Base-by-base conservation (phyloP, 2,888 invertebrate species). In the Graphium colonna region DNA sequence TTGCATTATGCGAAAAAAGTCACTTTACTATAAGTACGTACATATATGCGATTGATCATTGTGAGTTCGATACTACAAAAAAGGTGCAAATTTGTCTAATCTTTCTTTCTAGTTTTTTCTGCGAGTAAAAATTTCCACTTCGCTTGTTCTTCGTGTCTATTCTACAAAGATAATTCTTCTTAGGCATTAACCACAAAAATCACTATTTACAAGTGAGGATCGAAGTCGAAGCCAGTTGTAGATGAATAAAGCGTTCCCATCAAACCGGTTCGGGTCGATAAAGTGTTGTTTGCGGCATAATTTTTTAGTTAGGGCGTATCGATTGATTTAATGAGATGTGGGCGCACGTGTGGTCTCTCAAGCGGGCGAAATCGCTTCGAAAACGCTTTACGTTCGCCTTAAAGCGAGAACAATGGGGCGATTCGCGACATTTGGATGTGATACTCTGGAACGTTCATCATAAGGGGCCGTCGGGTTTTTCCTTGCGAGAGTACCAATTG, bases 311-410 rank as follows among this genome's bases (percentile, higher is more conserved):
- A 81, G 75, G 81, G 77, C 77, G 79, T 82, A 84, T 83, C 82
- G 77, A 80, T 80, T 79, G 88, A 87, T 86, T 89, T 88, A 89
- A 89, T 88, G 80, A 78, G 82, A 88, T 88, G 82, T 75, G 79
- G 79, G 79, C 78, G 69, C 80, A 77, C 80, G 87, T 86, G 87
- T 82, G 88, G 88, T 83, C 87, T 74, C 71, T 72, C 77, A 82
- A 84, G 75, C 13, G 36, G 13, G 60, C 60, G 65, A 77, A 82
- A 77, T 77, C 75, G 71, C 65, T 77, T 69, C 69, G 77, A 59
- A 56, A 50, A 71, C 67, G 68, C 65, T 76, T 82, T 79, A 86
- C 75, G 61, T 2, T 33, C 12, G 72, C 69, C 73, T 77, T 82
- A 77, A 79, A 79, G 73, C 73, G 70, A 65, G 69, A 82, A 86